phyloP scores from a whole-genome alignment of 1,140 invertebrate genomes.

The Pogonognathellus flavescens region DNA sequence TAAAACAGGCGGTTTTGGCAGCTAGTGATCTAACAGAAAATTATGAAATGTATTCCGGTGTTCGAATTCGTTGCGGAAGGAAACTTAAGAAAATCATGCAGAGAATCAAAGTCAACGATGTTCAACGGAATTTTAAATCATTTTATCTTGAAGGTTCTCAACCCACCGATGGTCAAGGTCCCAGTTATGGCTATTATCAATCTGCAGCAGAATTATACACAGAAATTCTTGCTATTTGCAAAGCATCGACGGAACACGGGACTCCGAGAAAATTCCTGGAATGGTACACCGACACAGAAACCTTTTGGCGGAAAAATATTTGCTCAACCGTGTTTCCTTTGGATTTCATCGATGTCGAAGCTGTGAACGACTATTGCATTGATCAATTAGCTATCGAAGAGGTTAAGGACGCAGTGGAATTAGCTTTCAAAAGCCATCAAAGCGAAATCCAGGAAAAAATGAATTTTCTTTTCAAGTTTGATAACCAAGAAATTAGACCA shows the following conservation, averaged over 20 bases:
- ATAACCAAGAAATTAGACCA: background rate
- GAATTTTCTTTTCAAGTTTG: background rate
- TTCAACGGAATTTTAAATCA: background rate
- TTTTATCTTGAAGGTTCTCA: background rate
- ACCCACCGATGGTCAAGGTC: background rate
- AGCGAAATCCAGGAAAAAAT: background rate
- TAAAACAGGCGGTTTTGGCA: background rate
- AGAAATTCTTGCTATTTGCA: conserved; percentile 19
- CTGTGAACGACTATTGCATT: background rate
- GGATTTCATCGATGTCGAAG: background rate
- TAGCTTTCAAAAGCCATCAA: conserved; percentile 19
- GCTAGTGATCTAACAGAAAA: background rate
- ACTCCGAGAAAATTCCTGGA: background rate
- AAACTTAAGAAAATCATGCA: conserved; percentile 23
- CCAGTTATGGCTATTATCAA: background rate
- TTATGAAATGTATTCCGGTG: background rate
- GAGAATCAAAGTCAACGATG: conserved; percentile 18
- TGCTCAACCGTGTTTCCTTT: conserved; percentile 19
- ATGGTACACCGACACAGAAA: background rate
- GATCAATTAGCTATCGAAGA: background rate
- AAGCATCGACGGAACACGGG: background rate
- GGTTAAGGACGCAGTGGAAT: background rate
- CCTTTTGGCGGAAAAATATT: background rate
- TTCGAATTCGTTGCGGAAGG: background rate
- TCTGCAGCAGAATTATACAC: conserved; percentile 17